Percentiles rank a stretch among this genome's conserved stretches.
These are phyloP conservation scores for Alcedo quadribrachys DNA, from an alignment of 2,797 vertebrate genomes.

Conservation along the genomic window DNA sequence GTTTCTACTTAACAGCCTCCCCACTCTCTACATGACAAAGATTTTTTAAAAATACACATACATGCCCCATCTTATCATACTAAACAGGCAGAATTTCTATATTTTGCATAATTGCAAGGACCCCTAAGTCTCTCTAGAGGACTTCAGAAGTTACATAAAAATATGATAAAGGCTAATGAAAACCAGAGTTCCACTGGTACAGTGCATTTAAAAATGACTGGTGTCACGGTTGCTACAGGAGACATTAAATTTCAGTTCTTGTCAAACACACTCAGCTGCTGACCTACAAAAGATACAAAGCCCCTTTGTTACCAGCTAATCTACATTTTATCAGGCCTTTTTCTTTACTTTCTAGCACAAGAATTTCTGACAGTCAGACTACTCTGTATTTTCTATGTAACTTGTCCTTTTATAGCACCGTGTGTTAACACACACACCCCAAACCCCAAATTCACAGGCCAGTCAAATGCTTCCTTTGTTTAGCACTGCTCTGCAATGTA, in stretches of 20 bases:
- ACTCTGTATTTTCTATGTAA: neutral
- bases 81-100: too few relatives aligned
- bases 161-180: neutral
- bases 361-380: slow-evolving; percentile 21
- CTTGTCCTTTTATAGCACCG: neutral
- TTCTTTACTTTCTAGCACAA: slow-evolving; percentile 38
- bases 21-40: neutral
- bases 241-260: slow-evolving; percentile 66
- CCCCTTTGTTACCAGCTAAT: slow-evolving; percentile 62
- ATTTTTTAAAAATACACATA: neutral
- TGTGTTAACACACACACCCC: rapidly evolving
- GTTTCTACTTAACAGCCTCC: neutral
- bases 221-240: slow-evolving; percentile 54
- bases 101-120: neutral
- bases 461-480: neutral
- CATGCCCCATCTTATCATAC: neutral
- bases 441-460: neutral
- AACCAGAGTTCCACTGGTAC: neutral
- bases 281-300: slow-evolving; percentile 70
- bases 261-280: slow-evolving; percentile 60
- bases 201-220: slow-evolving; percentile 15
- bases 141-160: neutral
- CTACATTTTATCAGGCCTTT: slow-evolving; percentile 59
- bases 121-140: neutral
- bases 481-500: neutral